phyloP scores from a whole-genome alignment of 2,113 vertebrate genomes.

The Dromiciops gliroides region DNA sequence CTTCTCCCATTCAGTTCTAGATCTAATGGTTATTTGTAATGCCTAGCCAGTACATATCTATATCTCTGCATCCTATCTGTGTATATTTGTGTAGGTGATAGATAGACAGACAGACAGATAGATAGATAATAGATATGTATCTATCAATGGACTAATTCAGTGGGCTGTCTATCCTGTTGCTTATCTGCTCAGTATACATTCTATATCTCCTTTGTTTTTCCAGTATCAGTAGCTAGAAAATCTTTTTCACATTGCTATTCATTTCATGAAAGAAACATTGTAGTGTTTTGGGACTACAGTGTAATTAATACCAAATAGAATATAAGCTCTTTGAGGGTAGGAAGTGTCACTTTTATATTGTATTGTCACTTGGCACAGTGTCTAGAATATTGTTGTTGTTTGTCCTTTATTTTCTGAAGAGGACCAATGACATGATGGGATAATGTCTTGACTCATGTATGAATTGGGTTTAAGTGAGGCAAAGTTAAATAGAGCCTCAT shows the following conservation, averaged over 20 bases:
- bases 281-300: not conserved
- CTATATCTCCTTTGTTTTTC: not conserved
- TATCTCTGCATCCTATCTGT: too few relatives aligned
- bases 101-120: too few relatives aligned
- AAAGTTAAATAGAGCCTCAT: not conserved
- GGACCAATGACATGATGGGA: too few relatives aligned
- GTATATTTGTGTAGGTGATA: too few relatives aligned
- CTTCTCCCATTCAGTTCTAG: not conserved
- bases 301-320: not conserved
- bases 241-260: not conserved
- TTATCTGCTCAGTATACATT: not conserved
- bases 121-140: not conserved
- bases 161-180: not conserved
- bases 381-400: too few relatives aligned
- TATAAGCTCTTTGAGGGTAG: not conserved
- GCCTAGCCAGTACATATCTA: not conserved
- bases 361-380: not conserved
- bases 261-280: not conserved
- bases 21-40: not conserved
- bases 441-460: too few relatives aligned
- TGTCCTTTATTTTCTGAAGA: too few relatives aligned
- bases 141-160: not conserved
- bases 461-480: too few relatives aligned
- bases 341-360: not conserved
- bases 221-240: not conserved